phyloP scores from a whole-genome alignment of 2,888 invertebrate species.

The Oithona nana region DNA sequence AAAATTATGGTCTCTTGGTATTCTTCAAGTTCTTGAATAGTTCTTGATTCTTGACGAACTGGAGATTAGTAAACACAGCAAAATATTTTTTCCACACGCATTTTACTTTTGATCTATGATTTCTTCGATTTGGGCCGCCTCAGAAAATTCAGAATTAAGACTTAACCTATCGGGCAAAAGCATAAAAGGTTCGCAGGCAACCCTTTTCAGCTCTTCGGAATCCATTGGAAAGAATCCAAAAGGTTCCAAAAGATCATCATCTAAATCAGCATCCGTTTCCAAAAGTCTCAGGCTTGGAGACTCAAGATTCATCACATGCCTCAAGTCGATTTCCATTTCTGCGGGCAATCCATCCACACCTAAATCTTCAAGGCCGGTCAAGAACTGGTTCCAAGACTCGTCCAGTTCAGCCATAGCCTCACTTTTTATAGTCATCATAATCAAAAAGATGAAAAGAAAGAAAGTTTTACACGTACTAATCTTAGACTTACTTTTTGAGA shows the following conservation, averaged over 20 bases:
- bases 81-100: not conserved
- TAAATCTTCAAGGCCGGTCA: conserved; percentile 11
- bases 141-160: not conserved
- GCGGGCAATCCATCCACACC: conserved; percentile 4
- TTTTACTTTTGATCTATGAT: not conserved
- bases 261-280: not conserved
- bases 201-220: not conserved
- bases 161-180: not conserved
- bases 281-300: not conserved
- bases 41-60: too few species aligned
- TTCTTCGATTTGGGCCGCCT: not conserved
- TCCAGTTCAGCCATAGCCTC: conserved; percentile 3
- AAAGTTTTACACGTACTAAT: not conserved
- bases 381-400: conserved; percentile 6
- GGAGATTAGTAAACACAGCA: too few species aligned
- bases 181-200: not conserved
- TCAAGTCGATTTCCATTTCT: conserved; percentile 5
- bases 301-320: conserved; percentile 1
- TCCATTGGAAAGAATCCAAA: not conserved
- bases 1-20: too few species aligned
- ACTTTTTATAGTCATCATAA: not conserved
- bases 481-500: not conserved
- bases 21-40: too few species aligned
- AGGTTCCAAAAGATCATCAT: not conserved
- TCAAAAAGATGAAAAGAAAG: not conserved